Evolutionary conservation across 2,113 vertebrate species (phyloP).

Genomic region (Notothenia coriiceps): DNA sequence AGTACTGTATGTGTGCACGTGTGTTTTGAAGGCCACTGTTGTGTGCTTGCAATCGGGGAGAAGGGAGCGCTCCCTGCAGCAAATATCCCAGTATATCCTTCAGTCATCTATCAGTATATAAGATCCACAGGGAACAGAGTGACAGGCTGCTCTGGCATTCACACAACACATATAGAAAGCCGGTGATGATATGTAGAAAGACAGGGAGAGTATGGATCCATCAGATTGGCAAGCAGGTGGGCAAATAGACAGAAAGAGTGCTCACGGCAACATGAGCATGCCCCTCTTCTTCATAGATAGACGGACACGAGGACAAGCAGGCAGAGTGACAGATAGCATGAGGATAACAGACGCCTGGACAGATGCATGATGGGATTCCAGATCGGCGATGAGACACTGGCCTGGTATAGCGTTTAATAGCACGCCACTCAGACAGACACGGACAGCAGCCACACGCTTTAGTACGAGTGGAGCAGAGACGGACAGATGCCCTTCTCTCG

Average conservation of each 20-base stretch:
- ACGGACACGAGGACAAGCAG: conserved; percentile 44
- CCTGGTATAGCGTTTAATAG: conserved; percentile 61
- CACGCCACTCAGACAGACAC: conserved; percentile 44
- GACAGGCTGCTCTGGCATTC: conserved; percentile 14
- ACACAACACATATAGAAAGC: conserved; percentile 4
- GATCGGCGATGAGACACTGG: conserved; percentile 43
- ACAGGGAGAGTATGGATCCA: conserved; percentile 27
- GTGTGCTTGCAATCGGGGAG: conserved; percentile 16
- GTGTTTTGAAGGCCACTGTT: conserved; percentile 64
- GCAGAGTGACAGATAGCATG: conserved; percentile 70
- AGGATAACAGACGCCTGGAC: conserved; percentile 68
- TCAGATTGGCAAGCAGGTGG: conserved; percentile 57
- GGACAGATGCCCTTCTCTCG: conserved; percentile 77
- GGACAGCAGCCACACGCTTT: conserved; percentile 52
- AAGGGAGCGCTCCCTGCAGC: conserved; percentile 30
- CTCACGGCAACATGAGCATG: conserved; percentile 28
- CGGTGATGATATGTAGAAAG: conserved; percentile 41
- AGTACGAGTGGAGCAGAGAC: conserved; percentile 52
- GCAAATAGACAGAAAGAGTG: conserved; percentile 33
- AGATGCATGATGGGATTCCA: conserved; percentile 61
- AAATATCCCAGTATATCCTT: conserved; percentile 52
- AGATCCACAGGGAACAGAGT: conserved; percentile 39
- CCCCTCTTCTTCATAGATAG: conserved; percentile 38
- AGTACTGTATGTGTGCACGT: not conserved
- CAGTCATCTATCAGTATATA: conserved; percentile 54